These are phyloP conservation scores for Macroteleia sp. DNA, from an alignment of 2,888 invertebrate species.

Conservation along the genomic window DNA sequence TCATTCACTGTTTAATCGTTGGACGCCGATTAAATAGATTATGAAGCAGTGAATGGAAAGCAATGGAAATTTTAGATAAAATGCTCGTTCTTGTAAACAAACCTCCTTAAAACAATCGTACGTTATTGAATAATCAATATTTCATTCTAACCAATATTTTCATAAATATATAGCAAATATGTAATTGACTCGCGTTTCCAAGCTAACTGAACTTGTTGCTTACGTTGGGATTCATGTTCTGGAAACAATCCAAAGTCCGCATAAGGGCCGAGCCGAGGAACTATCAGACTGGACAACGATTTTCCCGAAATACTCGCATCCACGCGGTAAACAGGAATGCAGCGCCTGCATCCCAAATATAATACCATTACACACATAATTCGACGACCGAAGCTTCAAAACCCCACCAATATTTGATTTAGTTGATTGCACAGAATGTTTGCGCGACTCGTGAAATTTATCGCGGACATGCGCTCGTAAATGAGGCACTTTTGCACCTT, in stretches of 20 bases:
- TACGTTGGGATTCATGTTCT: conserved; percentile 39
- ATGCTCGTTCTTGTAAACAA: too few relatives aligned
- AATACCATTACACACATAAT: conserved; percentile 62
- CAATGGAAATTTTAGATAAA: too few relatives aligned
- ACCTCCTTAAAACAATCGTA: too few relatives aligned
- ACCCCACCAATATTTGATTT: conserved; percentile 71
- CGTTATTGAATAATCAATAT: too few relatives aligned
- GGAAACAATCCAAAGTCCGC: conserved; percentile 59
- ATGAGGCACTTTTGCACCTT: conserved; percentile 20
- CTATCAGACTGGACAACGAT: conserved; percentile 27
- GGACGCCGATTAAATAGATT: too few relatives aligned
- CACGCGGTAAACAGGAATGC: conserved; percentile 38
- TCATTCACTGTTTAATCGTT: too few relatives aligned
- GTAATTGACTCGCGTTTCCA: conserved; percentile 21
- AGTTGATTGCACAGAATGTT: conserved; percentile 70
- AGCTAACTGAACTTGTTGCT: conserved; percentile 53
- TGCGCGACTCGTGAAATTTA: conserved; percentile 70
- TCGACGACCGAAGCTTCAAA: conserved; percentile 52
- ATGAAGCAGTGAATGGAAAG: too few relatives aligned
- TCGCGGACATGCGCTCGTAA: conserved; percentile 32
- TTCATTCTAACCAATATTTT: too few relatives aligned
- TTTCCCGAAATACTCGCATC: conserved; percentile 29
- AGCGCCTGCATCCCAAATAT: conserved; percentile 34
- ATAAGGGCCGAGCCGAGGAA: conserved; percentile 13
- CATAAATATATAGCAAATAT: too few relatives aligned